Base-by-base conservation (phyloP, 64 coral and sea anemone species). In the Montipora capricornis region DNA sequence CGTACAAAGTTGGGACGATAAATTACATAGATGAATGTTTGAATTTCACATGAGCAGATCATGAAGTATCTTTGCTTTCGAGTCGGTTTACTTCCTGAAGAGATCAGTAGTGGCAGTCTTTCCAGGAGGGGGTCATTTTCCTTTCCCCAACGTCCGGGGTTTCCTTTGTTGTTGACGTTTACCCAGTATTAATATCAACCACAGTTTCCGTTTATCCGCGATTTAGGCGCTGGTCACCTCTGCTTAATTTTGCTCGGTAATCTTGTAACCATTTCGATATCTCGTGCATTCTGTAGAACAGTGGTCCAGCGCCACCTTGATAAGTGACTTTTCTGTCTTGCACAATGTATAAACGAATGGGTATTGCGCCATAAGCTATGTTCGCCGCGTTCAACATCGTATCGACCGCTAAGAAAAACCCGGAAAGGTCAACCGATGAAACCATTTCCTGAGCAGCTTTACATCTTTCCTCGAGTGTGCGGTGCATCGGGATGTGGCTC, bases 311-410 rank as follows among this genome's bases (percentile, higher is more conserved):
- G 16, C 95, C 95, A 49, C 95, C 95, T 52, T 94, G 80, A 57
- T 97, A 97, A 55, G 67, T 79, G 47, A 94, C 37, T 24, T 53
- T 68, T n/a, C 60, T 77, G 14, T 95, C 69, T 44, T 85, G 59
- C 0, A 98, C 82, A 15, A 95, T 83, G 87, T 98, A 98, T 20
- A 98, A 75, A 6, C 96, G 76, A 69, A 94, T 93, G n/a, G 96
- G 96, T 11, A 91, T 80, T 6, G 96, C 93, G 24, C 96, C 96
- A 79, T 92, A 98, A 17, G 96, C 89, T 29, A 98, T 92, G 67
- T 98, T 98, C 15, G 89, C 93, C 2, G 69, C 78, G 52, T 98
- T 94, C 48, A 92, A 52, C 96, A 98, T 98, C 1, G 89, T 83
- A 60, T 98, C 96, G 24, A 98, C 93, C 2, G 77, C 80, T 3